These are phyloP conservation scores for Tenthredo livida DNA, from an alignment of 2,888 invertebrate genomes.

Conservation along the genomic window DNA sequence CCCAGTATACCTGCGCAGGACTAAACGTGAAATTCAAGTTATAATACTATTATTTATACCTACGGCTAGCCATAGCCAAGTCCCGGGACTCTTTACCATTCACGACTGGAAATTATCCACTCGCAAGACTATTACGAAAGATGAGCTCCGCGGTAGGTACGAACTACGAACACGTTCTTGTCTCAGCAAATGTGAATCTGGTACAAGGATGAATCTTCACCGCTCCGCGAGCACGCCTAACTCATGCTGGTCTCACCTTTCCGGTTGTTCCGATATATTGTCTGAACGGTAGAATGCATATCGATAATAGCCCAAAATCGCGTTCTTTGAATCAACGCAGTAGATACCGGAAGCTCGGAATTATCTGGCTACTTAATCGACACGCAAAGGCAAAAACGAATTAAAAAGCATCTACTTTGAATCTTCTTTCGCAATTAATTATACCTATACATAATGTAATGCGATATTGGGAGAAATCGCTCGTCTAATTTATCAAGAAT, in stretches of 20 bases:
- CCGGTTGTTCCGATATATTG: conserved; percentile 17
- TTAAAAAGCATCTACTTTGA: background rate
- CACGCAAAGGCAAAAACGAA: background rate
- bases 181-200: conserved; percentile 33
- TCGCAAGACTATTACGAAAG: conserved; percentile 34
- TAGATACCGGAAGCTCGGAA: conserved; percentile 30
- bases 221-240: conserved; percentile 2
- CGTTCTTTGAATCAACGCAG: background rate
- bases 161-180: background rate
- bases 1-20: background rate
- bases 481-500: background rate
- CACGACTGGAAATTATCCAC: conserved; percentile 34
- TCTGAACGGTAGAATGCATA: background rate
- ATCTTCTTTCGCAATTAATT: background rate
- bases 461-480: background rate
- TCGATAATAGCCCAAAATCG: background rate
- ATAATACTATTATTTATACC: background rate
- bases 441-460: background rate
- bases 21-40: background rate
- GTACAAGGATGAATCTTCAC: conserved; percentile 49
- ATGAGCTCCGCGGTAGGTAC: conserved; percentile 4
- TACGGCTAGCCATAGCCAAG: background rate
- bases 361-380: conserved; percentile 31
- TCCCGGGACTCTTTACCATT: background rate
- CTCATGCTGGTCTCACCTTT: background rate